These are phyloP conservation scores for Acronicta psi DNA, from an alignment of 2,888 invertebrate genomes.

Conservation along the genomic window DNA sequence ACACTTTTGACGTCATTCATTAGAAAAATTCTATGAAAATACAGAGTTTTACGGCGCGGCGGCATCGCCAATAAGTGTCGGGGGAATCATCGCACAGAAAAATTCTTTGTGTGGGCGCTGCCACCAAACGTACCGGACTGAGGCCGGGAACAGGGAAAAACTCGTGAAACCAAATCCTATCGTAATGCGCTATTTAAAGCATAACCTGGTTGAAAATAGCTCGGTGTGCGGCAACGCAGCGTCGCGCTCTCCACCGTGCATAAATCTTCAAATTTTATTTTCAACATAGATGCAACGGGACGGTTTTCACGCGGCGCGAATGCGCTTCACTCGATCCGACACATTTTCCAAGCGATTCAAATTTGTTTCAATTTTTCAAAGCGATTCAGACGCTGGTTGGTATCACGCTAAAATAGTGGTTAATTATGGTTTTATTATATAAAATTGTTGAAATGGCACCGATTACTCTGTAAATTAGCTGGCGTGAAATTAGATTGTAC, in stretches of 20 bases:
- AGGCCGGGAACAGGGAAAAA: conserved; percentile 86
- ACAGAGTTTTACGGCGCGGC: conserved; percentile 52
- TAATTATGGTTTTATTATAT: conserved; percentile 43
- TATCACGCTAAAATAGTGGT: conserved; percentile 10
- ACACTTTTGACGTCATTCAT: conserved; percentile 49
- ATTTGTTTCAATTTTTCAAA: conserved; percentile 26
- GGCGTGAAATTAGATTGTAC: conserved; percentile 64
- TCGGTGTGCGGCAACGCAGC: conserved; percentile 85
- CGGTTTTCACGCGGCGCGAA: conserved; percentile 67
- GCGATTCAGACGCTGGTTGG: conserved; percentile 9
- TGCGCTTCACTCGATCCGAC: conserved; percentile 42
- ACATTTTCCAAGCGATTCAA: conserved; percentile 24
- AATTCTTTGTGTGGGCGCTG: conserved; percentile 80
- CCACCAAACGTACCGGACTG: conserved; percentile 74
- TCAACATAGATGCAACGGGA: conserved; percentile 79
- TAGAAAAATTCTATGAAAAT: conserved; percentile 52
- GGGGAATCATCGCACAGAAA: conserved; percentile 74
- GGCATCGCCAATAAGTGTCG: conserved; percentile 72
- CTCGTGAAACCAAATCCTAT: conserved; percentile 89
- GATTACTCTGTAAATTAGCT: conserved; percentile 56
- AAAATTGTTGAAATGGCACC: conserved; percentile 39
- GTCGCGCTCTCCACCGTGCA: conserved; percentile 84
- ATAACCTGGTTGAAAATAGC: conserved; percentile 88
- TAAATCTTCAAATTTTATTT: conserved; percentile 88
- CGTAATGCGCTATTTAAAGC: conserved; percentile 89